Percentiles rank a stretch among this genome's conserved stretches.
Evolutionary conservation across 2,797 vertebrate genomes (phyloP).

Genomic region (Notoglanidium macrostoma): DNA sequence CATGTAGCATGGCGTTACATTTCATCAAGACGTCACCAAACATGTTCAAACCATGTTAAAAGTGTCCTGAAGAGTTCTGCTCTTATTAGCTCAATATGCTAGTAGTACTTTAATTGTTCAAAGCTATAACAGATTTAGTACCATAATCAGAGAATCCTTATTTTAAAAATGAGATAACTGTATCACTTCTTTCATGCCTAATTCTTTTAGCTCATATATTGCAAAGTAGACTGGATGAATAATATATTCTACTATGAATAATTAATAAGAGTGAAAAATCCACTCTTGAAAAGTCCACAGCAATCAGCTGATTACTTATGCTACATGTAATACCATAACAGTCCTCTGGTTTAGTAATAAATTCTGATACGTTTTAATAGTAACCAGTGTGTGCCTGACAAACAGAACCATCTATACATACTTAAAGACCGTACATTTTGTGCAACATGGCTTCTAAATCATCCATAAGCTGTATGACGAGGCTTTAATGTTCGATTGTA

Average conservation of each 20-base stretch:
- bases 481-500: background rate
- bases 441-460: conserved; percentile 1
- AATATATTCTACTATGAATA: conserved; percentile 13
- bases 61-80: background rate
- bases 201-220: background rate
- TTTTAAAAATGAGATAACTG: background rate
- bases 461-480: background rate
- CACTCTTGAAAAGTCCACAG: background rate
- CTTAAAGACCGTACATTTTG: background rate
- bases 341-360: background rate
- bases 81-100: background rate
- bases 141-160: background rate
- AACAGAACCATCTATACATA: background rate
- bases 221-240: background rate
- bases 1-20: background rate
- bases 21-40: background rate
- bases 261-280: conserved; percentile 18
- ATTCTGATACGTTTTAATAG: background rate
- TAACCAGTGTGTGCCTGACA: background rate
- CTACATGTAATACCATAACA: background rate
- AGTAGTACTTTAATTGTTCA: background rate
- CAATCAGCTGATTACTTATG: background rate
- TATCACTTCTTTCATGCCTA: background rate
- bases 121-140: background rate
- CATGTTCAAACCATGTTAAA: background rate